A percentile compares a stretch with the other conserved stretches of the same genome.
Conservation (phyloP, 2,888 invertebrate species). For the Lochmaea capreae region DNA sequence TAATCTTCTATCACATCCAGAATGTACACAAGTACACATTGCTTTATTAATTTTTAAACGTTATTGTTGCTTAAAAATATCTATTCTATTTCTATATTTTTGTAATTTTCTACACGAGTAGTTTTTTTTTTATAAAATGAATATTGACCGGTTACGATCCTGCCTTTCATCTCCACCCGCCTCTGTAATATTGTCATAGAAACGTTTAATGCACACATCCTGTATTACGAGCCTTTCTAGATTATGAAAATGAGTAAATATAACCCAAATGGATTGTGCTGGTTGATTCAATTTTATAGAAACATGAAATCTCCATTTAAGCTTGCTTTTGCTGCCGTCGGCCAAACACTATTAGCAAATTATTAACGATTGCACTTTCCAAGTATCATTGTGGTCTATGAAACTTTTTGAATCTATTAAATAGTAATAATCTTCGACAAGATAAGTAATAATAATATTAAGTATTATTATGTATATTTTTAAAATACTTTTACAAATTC, state of each 20-base stretch:
- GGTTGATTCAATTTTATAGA: constrained; percentile 35
- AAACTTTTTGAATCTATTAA: constrained; percentile 22
- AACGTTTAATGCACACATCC: constrained; percentile 21
- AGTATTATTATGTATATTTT: neutral
- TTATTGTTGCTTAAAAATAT: no score
- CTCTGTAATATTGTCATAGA: constrained; percentile 15
- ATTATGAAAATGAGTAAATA: constrained; percentile 36
- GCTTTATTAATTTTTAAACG: no score
- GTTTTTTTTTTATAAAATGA: no score
- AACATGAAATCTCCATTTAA: constrained; percentile 35
- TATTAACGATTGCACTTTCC: constrained; percentile 28
- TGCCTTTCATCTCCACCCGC: neutral
- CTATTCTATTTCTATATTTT: no score
- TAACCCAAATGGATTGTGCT: constrained; percentile 34
- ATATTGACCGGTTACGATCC: neutral
- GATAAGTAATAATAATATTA: neutral
- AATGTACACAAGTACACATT: no score
- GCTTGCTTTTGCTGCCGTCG: constrained; percentile 29
- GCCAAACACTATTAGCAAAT: constrained; percentile 33
- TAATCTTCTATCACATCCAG: no score
- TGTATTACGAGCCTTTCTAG: constrained; percentile 22
- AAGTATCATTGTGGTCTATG: constrained; percentile 18
- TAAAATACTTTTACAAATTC: no score
- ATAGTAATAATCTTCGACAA: neutral
- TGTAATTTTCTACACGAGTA: no score